Base-by-base conservation (phyloP, 2,888 invertebrate genomes). In the Hybos culiciformis region DNA sequence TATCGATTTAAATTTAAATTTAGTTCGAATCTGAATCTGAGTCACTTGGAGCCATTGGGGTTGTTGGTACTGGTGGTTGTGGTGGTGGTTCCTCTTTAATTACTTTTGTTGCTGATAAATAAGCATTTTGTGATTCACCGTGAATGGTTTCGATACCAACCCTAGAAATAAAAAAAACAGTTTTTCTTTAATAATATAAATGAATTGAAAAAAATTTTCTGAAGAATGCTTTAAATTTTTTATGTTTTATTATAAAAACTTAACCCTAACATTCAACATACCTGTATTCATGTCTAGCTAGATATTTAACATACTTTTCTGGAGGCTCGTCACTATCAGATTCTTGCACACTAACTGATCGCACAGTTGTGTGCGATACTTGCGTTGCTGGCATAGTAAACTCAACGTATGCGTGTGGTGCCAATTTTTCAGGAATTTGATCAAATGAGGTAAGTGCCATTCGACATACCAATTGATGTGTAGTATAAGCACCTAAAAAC, bases 321-420 rank as follows among this genome's bases (percentile, higher is more conserved):
- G 97, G 97, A 21, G 96, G 92, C 51, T 84, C 81, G 56, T 82
- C 85, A 59, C 79, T 76, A 57, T 86, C 86, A 51, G 84, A 85
- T 60, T 83, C 78, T 64, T 83, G 83, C 54, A 92, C 78, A 59
- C 88, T 87, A 37, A 91, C 91, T 53, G 94, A 96, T 53, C 98
- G 77, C 52, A 94, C 87, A 29, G 94, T 96, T 42, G 92, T 91
- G 67, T 97, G 96, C 46, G 91, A 91, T 41, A 80, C 83, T 62
- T 93, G 93, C 29, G 93, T 92, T 51, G 91, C 85, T 26, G 98
- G 97, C 97, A 98, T 98, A 38, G 93, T 96, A 69, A 96, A 98
- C 69, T 97, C 94, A 24, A 97, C 93, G 62, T 78, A 78, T 54
- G 88, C 87, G 66, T 78, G 82, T 53, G 83, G 83, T 48, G 92